A percentile compares a stretch with the other conserved stretches of the same genome.
These are phyloP conservation scores for Manduca sexta DNA, from an alignment of 1,140 invertebrate genomes.

Conservation along the genomic window DNA sequence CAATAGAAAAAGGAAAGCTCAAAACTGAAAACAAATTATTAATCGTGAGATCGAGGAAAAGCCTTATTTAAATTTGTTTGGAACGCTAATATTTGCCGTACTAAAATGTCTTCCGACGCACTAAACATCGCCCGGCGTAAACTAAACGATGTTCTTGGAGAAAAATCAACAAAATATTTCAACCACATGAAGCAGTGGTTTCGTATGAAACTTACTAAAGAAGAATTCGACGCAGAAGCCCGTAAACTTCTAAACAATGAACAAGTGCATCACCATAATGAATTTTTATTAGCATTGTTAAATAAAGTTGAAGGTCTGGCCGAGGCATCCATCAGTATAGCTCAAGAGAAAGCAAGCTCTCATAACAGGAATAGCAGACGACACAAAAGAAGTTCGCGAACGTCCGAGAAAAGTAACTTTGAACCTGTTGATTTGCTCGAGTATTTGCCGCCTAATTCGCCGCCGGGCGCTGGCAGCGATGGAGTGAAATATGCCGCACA, in stretches of 20 bases:
- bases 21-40: too few species aligned
- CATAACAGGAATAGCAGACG: slow-evolving; percentile 72
- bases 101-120: slow-evolving; percentile 56
- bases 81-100: too few species aligned
- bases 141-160: slow-evolving; percentile 76
- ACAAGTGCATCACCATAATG: slow-evolving; percentile 86
- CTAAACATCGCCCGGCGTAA: slow-evolving; percentile 74
- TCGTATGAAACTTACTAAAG: slow-evolving; percentile 83
- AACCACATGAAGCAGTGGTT: slow-evolving; percentile 83
- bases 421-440: slow-evolving; percentile 75
- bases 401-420: slow-evolving; percentile 79
- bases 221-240: slow-evolving; percentile 86
- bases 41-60: too few species aligned
- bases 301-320: slow-evolving; percentile 81
- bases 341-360: slow-evolving; percentile 67
- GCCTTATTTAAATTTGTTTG: too few species aligned
- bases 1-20: too few species aligned
- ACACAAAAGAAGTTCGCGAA: slow-evolving; percentile 75
- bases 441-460: slow-evolving; percentile 64
- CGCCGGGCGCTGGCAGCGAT: slow-evolving; percentile 58
- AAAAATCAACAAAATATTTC: slow-evolving; percentile 79
- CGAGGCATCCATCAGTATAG: slow-evolving; percentile 71
- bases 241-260: slow-evolving; percentile 79
- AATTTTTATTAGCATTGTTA: slow-evolving; percentile 85
- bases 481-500: slow-evolving; percentile 58